These are phyloP conservation scores for rabbit (Oryctolagus cuniculus) DNA, from an alignment of 2,113 vertebrate species.

Conservation along the genomic window mOryCun1.1 NC_091443.1:30415001-30415500, in stretches of 20 bases:
- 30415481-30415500: not conserved
- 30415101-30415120: not conserved
- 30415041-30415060: not conserved
- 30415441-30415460: not conserved
- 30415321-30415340: not conserved
- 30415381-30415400: slow-evolving; percentile 17
- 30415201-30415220: not conserved
- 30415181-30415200: not conserved
- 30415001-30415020: slow-evolving; percentile 37
- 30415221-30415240: not conserved
- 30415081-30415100: not conserved
- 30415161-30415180: not conserved
- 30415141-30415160: slow-evolving; percentile 9
- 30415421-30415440: slow-evolving; percentile 19
- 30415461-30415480: not conserved
- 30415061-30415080: not conserved
- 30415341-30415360: slow-evolving; percentile 15
- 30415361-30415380: not conserved
- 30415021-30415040: not conserved
- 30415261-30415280: not conserved
- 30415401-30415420: not conserved
- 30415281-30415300: not conserved
- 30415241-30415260: not conserved
- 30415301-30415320: not conserved
- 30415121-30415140: slow-evolving; percentile 39